Evolutionary conservation across 1,140 invertebrate genomes (phyloP).

Genomic region (Helicorthomorpha holstii): DNA sequence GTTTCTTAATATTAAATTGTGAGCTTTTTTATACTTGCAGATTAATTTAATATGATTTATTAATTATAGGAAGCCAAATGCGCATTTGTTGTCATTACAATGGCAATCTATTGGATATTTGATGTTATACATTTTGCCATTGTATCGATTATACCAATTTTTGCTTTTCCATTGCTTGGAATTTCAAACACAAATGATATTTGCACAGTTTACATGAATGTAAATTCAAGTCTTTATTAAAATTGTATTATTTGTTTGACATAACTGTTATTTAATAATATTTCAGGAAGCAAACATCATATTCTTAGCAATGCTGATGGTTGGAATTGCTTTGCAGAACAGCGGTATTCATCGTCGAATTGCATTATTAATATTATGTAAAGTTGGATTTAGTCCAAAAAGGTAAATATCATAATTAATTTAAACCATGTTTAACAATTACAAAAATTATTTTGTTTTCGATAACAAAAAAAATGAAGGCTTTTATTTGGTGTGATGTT

Average conservation of each 20-base stretch:
- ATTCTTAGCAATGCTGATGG: neutral
- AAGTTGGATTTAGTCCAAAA: neutral
- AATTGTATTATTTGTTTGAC: neutral
- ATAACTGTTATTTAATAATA: neutral
- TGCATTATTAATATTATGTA: neutral
- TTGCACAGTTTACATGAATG: neutral
- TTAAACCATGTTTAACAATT: too few species aligned
- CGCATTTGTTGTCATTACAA: neutral
- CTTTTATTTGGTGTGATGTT: neutral
- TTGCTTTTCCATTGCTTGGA: neutral
- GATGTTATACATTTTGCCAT: neutral
- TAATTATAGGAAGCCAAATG: neutral
- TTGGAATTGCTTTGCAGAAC: neutral
- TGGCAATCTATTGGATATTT: neutral
- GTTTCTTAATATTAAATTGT: neutral
- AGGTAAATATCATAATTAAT: neutral
- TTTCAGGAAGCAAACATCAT: neutral
- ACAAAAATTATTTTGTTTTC: too few species aligned
- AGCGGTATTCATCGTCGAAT: neutral
- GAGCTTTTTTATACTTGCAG: neutral
- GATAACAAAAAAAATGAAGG: too few species aligned
- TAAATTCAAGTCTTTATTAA: neutral
- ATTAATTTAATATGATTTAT: neutral
- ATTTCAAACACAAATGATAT: neutral
- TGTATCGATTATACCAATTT: neutral